Evolutionary conservation across 2,113 vertebrate species (phyloP), one percentile per base, ranked within the genome.

Genomic region (Carettochelys insculpta): DNA sequence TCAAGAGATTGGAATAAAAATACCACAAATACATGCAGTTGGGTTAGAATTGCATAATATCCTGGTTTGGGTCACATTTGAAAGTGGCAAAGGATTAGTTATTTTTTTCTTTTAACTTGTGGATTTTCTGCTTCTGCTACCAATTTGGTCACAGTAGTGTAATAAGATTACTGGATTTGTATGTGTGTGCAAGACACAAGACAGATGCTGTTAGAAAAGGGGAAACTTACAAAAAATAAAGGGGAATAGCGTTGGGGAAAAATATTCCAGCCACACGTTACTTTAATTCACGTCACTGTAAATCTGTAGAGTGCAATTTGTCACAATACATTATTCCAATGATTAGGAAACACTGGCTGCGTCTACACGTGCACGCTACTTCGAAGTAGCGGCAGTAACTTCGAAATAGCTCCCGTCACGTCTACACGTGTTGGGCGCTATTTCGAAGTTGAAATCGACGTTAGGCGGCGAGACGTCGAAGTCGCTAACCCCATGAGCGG

Each of bases 1-100:
- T 89, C 82, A 78, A 95, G 92, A 90, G 94, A 85, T 94, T 92
- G 90, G 94, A 92, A 34, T 31, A 80, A 0, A 0, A 86, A 92
- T 87, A 85, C 94, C 89, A 77, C 86, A 93, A 79, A 53, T 92
- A 86, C 51, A 86, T 53, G 77, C 31, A 45, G 68, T 93, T 91
- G 95, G 95, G 90, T 94, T 91, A 93, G 68, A 94, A 95, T 95
- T 94, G 85, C 53, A 77, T 58, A 71, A 47, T 45, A 78, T 77
- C 90, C 94, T 95, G 94, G 38, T 94, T 94, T 83, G 92, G 93
- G 88, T 97, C 95, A 96, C 78, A 71, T 19, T 19, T 85, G 80
- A 84, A 95, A 97, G 95, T 95, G 88, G 90, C 92, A 95, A 77
- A 87, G 68, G 47, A 80, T 95, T 89, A 89, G 47, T 51, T 93